A percentile compares a stretch with the other conserved stretches of the same genome.
phyloP scores from a whole-genome alignment of 2,888 invertebrate genomes.

The Liodrosophila aerea region DNA sequence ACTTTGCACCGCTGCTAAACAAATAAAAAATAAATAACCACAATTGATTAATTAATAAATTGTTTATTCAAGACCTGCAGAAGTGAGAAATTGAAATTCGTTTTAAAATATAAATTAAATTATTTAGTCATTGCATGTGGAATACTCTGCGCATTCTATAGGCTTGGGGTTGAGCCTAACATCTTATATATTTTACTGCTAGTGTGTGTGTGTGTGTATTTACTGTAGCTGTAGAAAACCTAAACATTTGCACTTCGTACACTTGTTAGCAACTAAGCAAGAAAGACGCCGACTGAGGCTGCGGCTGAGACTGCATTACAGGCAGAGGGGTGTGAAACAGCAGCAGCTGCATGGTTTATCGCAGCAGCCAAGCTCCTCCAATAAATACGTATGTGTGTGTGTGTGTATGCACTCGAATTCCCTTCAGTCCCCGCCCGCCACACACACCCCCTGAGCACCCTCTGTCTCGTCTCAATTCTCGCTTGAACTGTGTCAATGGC shows the following conservation, averaged over 20 bases:
- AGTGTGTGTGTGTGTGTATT: slow-evolving; percentile 26
- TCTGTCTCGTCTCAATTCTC: slow-evolving; percentile 36
- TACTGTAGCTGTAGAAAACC: slow-evolving; percentile 51
- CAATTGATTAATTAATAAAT: slow-evolving; percentile 69
- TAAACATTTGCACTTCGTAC: slow-evolving; percentile 73
- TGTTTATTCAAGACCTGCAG: slow-evolving; percentile 47
- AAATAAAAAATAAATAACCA: slow-evolving; percentile 32
- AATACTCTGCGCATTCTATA: too few species aligned
- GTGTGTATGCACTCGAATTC: slow-evolving; percentile 52
- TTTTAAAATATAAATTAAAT: too few species aligned
- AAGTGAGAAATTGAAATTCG: neutral
- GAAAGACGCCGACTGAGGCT: slow-evolving; percentile 14
- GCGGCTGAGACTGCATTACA: neutral
- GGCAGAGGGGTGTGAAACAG: neutral
- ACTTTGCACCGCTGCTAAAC: slow-evolving; percentile 63
- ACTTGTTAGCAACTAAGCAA: slow-evolving; percentile 54
- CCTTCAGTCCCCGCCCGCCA: slow-evolving; percentile 50
- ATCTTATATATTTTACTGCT: slow-evolving; percentile 1
- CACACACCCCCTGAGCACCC: neutral
- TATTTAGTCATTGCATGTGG: too few species aligned
- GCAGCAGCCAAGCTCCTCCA: slow-evolving; percentile 63
- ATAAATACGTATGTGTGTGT: slow-evolving; percentile 1
- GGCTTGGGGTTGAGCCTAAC: too few species aligned
- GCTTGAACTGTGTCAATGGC: slow-evolving; percentile 74
- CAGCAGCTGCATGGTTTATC: slow-evolving; percentile 66